Conservation (phyloP, 2,888 invertebrate genomes). For the Aphidoletes aphidimyza region DNA sequence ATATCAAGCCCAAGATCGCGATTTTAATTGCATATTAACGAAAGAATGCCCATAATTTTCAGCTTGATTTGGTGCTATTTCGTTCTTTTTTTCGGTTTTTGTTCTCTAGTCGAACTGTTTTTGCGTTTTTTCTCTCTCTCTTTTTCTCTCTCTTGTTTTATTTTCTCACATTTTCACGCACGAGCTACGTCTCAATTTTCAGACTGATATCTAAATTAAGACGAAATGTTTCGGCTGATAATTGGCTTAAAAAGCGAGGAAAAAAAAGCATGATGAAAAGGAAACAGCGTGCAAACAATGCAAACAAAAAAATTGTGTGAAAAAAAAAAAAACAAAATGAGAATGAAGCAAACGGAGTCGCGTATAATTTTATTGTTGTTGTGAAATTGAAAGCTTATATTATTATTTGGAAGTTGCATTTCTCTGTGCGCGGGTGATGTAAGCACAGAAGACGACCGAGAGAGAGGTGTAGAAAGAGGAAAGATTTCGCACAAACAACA, state of each 20-base stretch:
- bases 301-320: neutral
- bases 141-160: neutral
- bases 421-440: neutral
- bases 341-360: neutral
- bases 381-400: too few species aligned
- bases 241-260: too few species aligned
- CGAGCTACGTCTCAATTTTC: neutral
- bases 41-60: neutral
- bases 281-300: neutral
- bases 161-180: neutral
- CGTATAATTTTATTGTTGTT: too few species aligned
- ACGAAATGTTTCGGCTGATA: neutral
- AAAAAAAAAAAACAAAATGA: neutral
- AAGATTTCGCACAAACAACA: neutral
- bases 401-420: too few species aligned
- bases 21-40: slow-evolving; percentile 31
- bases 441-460: too few species aligned
- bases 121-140: too few species aligned
- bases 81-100: too few species aligned
- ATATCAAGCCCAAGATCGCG: slow-evolving; percentile 23
- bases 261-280: neutral
- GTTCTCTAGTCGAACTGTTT: neutral
- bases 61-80: too few species aligned
- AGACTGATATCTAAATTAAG: slow-evolving; percentile 3
- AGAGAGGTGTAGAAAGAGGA: neutral